These are phyloP conservation scores for Orthonyx spaldingii DNA, from an alignment of 2,113 vertebrate species.

Conservation along the genomic window DNA sequence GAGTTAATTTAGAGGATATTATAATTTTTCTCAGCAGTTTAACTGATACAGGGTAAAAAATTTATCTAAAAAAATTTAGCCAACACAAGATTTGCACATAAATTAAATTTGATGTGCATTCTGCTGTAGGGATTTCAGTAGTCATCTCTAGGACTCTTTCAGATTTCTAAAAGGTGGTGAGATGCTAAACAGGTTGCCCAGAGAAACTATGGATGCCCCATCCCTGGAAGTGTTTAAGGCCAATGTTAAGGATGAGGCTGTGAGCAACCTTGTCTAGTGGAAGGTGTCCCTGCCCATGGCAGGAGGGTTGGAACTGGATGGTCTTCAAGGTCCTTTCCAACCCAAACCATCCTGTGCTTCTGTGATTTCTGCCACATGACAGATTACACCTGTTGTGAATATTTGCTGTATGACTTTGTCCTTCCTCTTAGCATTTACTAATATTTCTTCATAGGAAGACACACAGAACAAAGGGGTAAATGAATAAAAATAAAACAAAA, in stretches of 20 bases:
- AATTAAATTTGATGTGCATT: neutral
- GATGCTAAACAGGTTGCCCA: neutral
- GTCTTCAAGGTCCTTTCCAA: neutral
- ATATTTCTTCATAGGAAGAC: neutral
- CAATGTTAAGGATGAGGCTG: neutral
- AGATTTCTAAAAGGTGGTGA: neutral
- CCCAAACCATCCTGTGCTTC: neutral
- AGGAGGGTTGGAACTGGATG: neutral
- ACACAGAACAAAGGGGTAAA: neutral
- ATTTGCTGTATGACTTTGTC: neutral
- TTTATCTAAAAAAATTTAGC: neutral
- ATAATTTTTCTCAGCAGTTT: neutral
- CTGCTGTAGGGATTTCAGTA: neutral
- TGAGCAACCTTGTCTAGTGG: neutral
- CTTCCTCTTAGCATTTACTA: neutral
- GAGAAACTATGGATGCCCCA: neutral
- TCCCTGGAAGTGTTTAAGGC: neutral
- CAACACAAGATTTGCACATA: neutral
- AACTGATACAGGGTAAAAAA: neutral
- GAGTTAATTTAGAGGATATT: neutral
- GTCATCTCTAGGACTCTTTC: neutral
- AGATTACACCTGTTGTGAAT: neutral
- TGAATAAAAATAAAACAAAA: neutral
- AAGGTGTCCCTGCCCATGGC: neutral
- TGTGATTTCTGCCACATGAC: neutral